Evolutionary conservation across 2,113 vertebrate species (phyloP).

Genomic region (Patagioenas fasciata): DNA sequence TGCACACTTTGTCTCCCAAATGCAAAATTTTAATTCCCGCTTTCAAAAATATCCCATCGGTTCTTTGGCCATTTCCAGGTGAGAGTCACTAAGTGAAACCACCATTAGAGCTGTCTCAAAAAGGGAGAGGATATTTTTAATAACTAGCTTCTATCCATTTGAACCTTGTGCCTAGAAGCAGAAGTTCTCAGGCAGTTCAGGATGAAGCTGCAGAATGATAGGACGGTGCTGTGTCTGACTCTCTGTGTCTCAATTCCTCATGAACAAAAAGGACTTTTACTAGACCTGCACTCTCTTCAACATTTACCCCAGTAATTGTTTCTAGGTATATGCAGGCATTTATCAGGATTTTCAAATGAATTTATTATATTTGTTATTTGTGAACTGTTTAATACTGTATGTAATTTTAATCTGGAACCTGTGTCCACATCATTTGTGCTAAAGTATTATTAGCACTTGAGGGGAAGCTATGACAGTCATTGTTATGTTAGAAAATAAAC

Average conservation of each 20-base stretch:
- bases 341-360: background rate
- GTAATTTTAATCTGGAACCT: background rate
- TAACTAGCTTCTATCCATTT: background rate
- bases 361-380: background rate
- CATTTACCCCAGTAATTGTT: background rate
- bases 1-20: rapidly evolving
- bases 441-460: background rate
- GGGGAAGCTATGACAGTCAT: background rate
- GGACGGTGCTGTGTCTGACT: background rate
- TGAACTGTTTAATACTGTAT: background rate
- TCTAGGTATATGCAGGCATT: background rate
- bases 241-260: background rate
- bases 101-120: background rate
- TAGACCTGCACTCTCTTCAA: background rate
- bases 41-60: background rate
- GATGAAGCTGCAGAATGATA: background rate
- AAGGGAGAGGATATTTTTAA: background rate
- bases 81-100: background rate
- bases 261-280: background rate
- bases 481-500: background rate
- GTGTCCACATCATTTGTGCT: background rate
- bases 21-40: background rate
- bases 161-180: background rate
- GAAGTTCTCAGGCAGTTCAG: background rate
- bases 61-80: background rate